These are phyloP conservation scores for Aphaenogaster ashmeadi DNA, from an alignment of 1,140 invertebrate genomes.

Conservation along the genomic window DNA sequence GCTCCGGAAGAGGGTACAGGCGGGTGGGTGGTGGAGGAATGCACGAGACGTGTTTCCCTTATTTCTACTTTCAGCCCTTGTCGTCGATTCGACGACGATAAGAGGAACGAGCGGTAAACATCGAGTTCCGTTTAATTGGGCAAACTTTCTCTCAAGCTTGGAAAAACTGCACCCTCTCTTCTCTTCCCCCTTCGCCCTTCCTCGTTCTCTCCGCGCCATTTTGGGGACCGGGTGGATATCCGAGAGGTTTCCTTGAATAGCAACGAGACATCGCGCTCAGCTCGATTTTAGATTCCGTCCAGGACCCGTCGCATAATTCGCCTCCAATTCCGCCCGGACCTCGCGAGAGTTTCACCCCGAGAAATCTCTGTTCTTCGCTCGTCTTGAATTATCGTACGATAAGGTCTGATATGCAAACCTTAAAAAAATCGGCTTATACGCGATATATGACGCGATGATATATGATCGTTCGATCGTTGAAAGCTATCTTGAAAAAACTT, in stretches of 20 bases:
- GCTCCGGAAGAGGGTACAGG: neutral
- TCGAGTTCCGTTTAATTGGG: conserved; percentile 68
- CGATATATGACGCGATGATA: conserved; percentile 29
- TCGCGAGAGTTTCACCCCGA: conserved; percentile 60
- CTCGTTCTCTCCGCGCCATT: conserved; percentile 25
- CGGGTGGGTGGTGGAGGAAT: conserved; percentile 2
- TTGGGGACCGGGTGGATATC: conserved; percentile 59
- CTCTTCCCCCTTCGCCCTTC: neutral
- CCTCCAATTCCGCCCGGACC: conserved; percentile 1
- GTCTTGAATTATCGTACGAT: conserved; percentile 64
- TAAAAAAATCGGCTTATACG: conserved; percentile 41
- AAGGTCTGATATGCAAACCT: conserved; percentile 44
- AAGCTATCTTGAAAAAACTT: neutral
- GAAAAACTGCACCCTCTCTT: conserved; percentile 48
- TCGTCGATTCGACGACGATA: conserved; percentile 64
- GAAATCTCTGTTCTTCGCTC: conserved; percentile 63
- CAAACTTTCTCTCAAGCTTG: conserved; percentile 62
- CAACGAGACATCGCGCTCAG: conserved; percentile 66
- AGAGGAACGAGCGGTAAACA: conserved; percentile 60
- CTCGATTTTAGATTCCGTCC: conserved; percentile 77
- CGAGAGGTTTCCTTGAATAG: conserved; percentile 72
- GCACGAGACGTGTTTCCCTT: conserved; percentile 55
- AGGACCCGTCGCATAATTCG: conserved; percentile 71
- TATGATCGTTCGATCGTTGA: conserved; percentile 15
- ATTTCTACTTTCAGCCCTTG: conserved; percentile 56